Evolutionary conservation across 2,888 invertebrate genomes (phyloP).

Genomic region (Oxyscelio sp.): DNA sequence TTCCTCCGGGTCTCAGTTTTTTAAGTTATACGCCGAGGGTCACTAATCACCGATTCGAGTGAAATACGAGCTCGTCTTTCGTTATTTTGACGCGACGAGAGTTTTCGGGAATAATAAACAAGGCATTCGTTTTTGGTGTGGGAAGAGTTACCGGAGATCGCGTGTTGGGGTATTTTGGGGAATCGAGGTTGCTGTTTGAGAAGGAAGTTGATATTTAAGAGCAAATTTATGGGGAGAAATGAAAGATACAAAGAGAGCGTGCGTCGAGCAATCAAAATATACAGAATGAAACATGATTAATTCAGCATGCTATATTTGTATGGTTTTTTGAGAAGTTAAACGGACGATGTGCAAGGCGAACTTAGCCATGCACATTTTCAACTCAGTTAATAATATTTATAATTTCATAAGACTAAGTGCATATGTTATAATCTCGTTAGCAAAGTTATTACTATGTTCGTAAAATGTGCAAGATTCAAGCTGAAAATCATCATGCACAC

Average conservation of each 20-base stretch:
- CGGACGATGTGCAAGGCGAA: too few species aligned
- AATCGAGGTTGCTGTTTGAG: conserved; percentile 49
- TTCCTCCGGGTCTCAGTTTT: conserved; percentile 36
- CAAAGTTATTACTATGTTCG: too few species aligned
- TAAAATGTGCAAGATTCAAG: too few species aligned
- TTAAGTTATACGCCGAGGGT: conserved; percentile 37
- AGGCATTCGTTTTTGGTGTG: conserved; percentile 47
- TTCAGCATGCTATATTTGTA: too few species aligned
- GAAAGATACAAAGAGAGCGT: conserved; percentile 40
- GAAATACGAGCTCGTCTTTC: conserved; percentile 61
- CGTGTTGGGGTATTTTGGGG: conserved; percentile 60
- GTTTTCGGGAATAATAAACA: conserved; percentile 55
- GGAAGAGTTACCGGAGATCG: conserved; percentile 34
- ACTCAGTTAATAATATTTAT: too few species aligned
- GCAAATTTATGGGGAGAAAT: conserved; percentile 33
- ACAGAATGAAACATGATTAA: not conserved
- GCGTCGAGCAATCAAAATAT: conserved; percentile 16
- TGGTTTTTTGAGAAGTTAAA: too few species aligned
- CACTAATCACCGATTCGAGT: conserved; percentile 53
- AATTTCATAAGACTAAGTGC: too few species aligned
- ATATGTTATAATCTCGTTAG: too few species aligned
- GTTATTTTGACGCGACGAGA: conserved; percentile 62
- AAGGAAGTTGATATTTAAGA: conserved; percentile 59
- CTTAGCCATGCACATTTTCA: too few species aligned
- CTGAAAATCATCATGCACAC: too few species aligned